A percentile compares a stretch with the other conserved stretches of the same genome.
Evolutionary conservation across 2,113 vertebrate genomes (phyloP).

Genomic region (Leucoraja erinaceus): DNA sequence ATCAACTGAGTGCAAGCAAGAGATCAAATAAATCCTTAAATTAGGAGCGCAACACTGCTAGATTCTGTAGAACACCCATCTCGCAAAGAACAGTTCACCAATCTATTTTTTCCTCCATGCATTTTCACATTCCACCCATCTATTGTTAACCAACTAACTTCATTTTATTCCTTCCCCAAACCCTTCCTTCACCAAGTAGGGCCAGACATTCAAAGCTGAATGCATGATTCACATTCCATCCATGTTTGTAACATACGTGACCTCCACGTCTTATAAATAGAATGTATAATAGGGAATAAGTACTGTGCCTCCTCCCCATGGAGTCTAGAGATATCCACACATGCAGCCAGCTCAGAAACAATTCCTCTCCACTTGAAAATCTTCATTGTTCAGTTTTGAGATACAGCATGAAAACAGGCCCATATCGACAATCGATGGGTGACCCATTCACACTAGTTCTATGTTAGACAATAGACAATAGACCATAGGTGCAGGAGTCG

Average conservation of each 20-base stretch:
- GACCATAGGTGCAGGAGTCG: too few species aligned
- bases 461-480: too few species aligned
- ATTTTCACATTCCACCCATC: neutral
- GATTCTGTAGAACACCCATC: neutral
- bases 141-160: neutral
- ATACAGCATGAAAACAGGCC: too few species aligned
- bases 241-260: neutral
- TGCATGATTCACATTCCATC: neutral
- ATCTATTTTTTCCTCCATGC: neutral
- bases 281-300: neutral
- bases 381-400: neutral
- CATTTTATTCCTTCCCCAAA: neutral
- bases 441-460: too few species aligned
- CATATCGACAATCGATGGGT: too few species aligned
- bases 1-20: neutral
- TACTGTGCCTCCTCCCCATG: too few species aligned
- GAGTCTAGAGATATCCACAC: neutral
- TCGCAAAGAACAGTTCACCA: neutral
- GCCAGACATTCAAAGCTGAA: neutral
- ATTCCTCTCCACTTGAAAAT: neutral
- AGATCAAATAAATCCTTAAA: slow-evolving; percentile 3
- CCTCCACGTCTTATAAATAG: slow-evolving; percentile 1
- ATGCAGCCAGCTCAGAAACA: neutral
- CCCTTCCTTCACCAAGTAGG: neutral
- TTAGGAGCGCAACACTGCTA: neutral